Conservation (phyloP, 2,113 vertebrate genomes). For the Podarcis cretensis region DNA sequence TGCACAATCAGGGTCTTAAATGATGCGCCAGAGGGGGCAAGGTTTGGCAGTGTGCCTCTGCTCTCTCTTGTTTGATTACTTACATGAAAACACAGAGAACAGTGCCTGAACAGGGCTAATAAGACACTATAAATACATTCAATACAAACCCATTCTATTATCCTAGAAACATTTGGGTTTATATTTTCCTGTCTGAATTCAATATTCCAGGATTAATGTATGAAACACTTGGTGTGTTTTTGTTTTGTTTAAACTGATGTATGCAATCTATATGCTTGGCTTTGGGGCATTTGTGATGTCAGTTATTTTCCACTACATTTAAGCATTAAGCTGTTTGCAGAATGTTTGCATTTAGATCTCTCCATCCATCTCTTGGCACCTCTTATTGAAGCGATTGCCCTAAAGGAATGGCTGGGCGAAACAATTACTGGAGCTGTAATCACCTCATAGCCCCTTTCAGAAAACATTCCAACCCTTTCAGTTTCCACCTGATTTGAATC, state of each 20-base stretch:
- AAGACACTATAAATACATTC: background rate
- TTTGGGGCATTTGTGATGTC: slow-evolving; percentile 58
- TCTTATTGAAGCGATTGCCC: background rate
- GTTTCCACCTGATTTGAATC: background rate
- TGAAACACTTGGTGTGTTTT: background rate
- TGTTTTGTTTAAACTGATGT: slow-evolving; percentile 66
- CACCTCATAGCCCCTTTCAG: background rate
- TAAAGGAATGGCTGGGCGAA: slow-evolving; percentile 22
- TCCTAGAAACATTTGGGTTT: slow-evolving; percentile 24
- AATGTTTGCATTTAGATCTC: slow-evolving; percentile 59
- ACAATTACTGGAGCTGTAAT: slow-evolving; percentile 32
- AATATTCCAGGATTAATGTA: slow-evolving; percentile 73
- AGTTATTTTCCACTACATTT: slow-evolving; percentile 56
- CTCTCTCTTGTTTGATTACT: too few relatives aligned
- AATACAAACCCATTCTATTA: too few relatives aligned
- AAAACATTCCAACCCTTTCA: background rate
- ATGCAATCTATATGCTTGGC: slow-evolving; percentile 70
- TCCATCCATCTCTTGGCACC: slow-evolving; percentile 34
- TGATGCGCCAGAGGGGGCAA: too few relatives aligned
- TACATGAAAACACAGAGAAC: too few relatives aligned
- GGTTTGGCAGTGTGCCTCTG: too few relatives aligned
- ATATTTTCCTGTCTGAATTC: slow-evolving; percentile 66
- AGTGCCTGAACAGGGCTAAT: too few relatives aligned
- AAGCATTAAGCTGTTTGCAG: slow-evolving; percentile 50
- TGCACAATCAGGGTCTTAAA: too few relatives aligned